phyloP scores from a whole-genome alignment of 2,888 invertebrate genomes.

The Noctua pronuba region DNA sequence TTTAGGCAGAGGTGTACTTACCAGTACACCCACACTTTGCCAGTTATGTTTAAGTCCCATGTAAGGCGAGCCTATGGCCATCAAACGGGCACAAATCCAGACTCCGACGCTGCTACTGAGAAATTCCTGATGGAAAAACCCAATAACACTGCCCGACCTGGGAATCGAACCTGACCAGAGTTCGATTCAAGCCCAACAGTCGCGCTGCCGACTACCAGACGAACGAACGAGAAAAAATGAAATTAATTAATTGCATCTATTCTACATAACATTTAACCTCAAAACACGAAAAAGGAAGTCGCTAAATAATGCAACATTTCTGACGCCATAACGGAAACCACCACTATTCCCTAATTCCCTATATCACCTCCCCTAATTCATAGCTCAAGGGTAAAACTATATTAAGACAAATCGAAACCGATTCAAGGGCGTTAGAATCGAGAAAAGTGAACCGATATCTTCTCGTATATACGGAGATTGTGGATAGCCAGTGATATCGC shows the following conservation, averaged over 20 bases:
- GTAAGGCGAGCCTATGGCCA: too few relatives aligned
- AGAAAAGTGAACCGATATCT: constrained; percentile 33
- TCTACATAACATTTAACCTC: background rate
- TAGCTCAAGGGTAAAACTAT: constrained; percentile 5
- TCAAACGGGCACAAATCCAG: too few relatives aligned
- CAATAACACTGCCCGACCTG: too few relatives aligned
- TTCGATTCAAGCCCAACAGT: too few relatives aligned
- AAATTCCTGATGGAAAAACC: too few relatives aligned
- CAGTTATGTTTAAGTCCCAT: too few relatives aligned
- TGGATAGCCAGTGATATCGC: constrained; percentile 13
- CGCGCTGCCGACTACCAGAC: too few relatives aligned
- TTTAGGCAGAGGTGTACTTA: too few relatives aligned
- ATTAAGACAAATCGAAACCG: constrained; percentile 41
- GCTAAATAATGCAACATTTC: background rate
- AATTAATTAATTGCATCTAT: background rate
- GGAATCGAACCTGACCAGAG: too few relatives aligned
- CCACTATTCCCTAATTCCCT: background rate
- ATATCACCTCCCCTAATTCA: background rate
- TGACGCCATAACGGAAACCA: background rate
- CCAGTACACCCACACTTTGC: too few relatives aligned
- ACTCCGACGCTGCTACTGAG: too few relatives aligned
- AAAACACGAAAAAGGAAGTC: background rate
- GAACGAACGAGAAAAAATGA: background rate
- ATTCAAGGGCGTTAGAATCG: constrained; percentile 25
- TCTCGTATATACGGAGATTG: constrained; percentile 14